Evolutionary conservation across 2,888 invertebrate species (phyloP), one percentile per base, ranked within the genome.

Genomic region (Melikaiella ostensackeni): DNA sequence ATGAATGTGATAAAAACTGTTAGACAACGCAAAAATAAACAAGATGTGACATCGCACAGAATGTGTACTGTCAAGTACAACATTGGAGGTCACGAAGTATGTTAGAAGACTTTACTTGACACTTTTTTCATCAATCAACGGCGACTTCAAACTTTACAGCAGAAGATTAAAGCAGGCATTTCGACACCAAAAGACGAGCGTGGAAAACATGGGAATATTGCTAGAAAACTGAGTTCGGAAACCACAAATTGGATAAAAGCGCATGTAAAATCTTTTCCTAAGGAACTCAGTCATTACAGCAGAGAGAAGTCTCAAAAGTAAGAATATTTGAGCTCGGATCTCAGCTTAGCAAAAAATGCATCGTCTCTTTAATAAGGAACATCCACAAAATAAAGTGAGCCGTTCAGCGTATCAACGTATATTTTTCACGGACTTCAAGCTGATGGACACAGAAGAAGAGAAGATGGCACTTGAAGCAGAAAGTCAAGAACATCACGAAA

Each of bases 271-370:
- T 61, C 19, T 61, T 70, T 57, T 11, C 19, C 35, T 66, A 55
- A 35, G 35, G 30, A 75, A 70, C 59, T 75, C 21, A 50, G 55
- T 27, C 42, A 62, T 33, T 75, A 55, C 35, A 61, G 33, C 30
- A 75, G 24, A 66, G 21, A 63, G 7, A 50, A 74, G 33, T 55
- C 21, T 6, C 35, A 35, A 35, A 24, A 21, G 33, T 2, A 50
- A 62, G 33, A 62, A 13, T 62, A 62, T 33, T 30, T 62, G 30
- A 62, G 27, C 16, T 19, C 30, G 30, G 30, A 61, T 61, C 61
- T 61, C 61, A 27, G 13, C 30, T 24, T 61, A 19, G 9, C 30
- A 61, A 61, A 61, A n/a, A 30, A 61, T 16, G 30, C n/a, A n/a
- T n/a, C n/a, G n/a, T n/a, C n/a, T n/a, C n/a, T n/a, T n/a, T n/a